Evolutionary conservation across 2,888 invertebrate genomes (phyloP).

Genomic region (Troides oblongomaculatus): DNA sequence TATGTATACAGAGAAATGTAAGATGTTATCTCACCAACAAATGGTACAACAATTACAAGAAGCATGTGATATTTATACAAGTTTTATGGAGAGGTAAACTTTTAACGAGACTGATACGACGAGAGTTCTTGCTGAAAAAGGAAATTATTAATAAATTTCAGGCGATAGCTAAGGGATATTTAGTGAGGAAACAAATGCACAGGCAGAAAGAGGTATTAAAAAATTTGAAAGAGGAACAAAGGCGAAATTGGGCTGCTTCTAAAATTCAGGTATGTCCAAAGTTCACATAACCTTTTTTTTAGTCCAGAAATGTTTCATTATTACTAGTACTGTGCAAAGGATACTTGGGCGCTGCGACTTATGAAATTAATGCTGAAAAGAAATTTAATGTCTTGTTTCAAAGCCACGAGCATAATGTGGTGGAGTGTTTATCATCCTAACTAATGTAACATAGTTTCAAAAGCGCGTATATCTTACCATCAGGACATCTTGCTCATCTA

Average conservation of each 20-base stretch:
- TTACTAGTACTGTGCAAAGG: background rate
- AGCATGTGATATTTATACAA: constrained; percentile 57
- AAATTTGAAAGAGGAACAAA: constrained; percentile 63
- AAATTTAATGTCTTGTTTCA: too few relatives aligned
- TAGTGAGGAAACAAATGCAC: constrained; percentile 70
- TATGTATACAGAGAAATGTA: constrained; percentile 60
- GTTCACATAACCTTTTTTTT: background rate
- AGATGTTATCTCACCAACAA: constrained; percentile 54
- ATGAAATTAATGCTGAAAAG: too few relatives aligned
- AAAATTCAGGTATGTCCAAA: constrained; percentile 80
- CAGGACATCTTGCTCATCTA: too few relatives aligned
- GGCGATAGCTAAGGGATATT: constrained; percentile 68
- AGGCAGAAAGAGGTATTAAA: constrained; percentile 62
- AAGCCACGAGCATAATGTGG: too few relatives aligned
- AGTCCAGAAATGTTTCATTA: background rate
- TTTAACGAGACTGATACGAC: constrained; percentile 56
- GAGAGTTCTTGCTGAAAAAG: constrained; percentile 56
- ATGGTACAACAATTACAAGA: constrained; percentile 48
- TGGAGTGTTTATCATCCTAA: too few relatives aligned
- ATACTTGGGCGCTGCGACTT: too few relatives aligned
- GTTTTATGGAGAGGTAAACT: constrained; percentile 65
- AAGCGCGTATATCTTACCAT: too few relatives aligned
- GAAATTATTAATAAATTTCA: constrained; percentile 59
- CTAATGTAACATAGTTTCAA: too few relatives aligned
- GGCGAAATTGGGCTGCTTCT: constrained; percentile 75